phyloP scores from a whole-genome alignment of 2,113 vertebrate species.

The Orientallactaga bullata region DNA sequence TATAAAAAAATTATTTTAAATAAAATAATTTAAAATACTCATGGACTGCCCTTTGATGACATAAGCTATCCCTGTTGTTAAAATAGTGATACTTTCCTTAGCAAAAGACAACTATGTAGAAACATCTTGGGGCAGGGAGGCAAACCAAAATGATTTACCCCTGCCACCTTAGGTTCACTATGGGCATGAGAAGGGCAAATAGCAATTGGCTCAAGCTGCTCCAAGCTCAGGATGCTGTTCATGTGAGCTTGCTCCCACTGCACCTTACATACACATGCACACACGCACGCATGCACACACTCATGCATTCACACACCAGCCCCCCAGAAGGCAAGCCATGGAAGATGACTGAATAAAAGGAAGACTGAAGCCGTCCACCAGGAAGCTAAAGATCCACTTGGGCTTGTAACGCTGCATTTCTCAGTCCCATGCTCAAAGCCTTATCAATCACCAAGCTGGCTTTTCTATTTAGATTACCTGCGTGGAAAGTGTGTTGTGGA shows the following conservation, averaged over 20 bases:
- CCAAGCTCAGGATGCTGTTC: not conserved
- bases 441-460: not conserved
- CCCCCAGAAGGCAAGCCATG: not conserved
- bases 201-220: rapidly evolving
- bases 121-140: not conserved
- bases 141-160: not conserved
- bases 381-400: not conserved
- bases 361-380: not conserved
- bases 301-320: too few species aligned
- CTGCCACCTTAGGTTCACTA: not conserved
- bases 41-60: conserved; percentile 16
- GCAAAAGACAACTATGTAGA: not conserved
- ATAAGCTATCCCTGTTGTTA: not conserved
- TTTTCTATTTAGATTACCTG: not conserved
- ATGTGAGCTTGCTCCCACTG: not conserved
- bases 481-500: not conserved
- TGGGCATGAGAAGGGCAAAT: rapidly evolving
- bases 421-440: not conserved
- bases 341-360: not conserved
- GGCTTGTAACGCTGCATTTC: not conserved
- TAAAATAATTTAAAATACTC: conserved; percentile 62
- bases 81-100: not conserved
- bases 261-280: not conserved
- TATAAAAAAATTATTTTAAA: not conserved
- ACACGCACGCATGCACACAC: too few species aligned